These are phyloP conservation scores for Drosophila seguyi DNA, from an alignment of 1,140 invertebrate genomes.

Conservation along the genomic window DNA sequence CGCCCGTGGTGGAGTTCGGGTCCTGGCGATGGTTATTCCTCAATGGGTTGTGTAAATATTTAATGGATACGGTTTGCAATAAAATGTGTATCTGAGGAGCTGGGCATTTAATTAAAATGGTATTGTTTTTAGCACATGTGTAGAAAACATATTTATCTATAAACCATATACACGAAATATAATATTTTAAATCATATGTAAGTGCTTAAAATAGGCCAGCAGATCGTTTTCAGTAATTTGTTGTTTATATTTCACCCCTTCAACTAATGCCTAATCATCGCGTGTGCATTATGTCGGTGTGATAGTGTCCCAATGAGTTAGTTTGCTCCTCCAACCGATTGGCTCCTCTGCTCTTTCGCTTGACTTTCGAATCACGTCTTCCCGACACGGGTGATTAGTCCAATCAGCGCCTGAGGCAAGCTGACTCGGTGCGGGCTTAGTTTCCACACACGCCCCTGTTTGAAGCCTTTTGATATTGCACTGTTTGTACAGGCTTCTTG, in stretches of 20 bases:
- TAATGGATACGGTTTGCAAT: background rate
- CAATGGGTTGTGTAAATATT: background rate
- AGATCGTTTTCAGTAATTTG: background rate
- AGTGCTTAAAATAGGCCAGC: background rate
- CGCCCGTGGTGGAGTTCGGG: conserved; percentile 5
- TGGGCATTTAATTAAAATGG: background rate
- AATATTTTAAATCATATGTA: background rate
- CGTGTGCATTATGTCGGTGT: background rate
- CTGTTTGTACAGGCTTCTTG: conserved; percentile 20
- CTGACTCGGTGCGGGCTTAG: conserved; percentile 9
- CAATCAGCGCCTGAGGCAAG: conserved; percentile 58
- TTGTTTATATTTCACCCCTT: background rate
- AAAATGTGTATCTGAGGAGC: background rate
- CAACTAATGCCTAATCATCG: background rate
- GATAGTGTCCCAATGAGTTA: conserved; percentile 36
- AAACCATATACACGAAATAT: background rate
- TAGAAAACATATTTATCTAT: background rate
- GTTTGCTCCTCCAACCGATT: conserved; percentile 21
- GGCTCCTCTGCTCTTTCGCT: conserved; percentile 9
- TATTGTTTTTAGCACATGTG: background rate
- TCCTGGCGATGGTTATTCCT: background rate
- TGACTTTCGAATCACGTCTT: conserved; percentile 42
- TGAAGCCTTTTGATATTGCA: conserved; percentile 16
- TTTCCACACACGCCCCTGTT: background rate
- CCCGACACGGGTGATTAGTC: conserved; percentile 66